Base-by-base conservation (phyloP, 2,888 invertebrate genomes). In the Operophtera brumata region DNA sequence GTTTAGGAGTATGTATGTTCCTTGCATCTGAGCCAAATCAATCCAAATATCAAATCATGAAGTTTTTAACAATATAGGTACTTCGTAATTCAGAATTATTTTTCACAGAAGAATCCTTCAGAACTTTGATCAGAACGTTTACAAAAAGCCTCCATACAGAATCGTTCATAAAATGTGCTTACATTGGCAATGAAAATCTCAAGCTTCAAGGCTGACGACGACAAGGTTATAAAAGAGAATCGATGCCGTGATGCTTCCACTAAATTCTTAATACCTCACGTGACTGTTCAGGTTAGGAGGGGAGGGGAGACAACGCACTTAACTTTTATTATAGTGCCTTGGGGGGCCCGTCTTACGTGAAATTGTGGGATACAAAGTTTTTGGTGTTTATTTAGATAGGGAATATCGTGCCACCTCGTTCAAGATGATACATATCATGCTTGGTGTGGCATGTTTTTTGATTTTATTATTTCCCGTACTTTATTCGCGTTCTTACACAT, bases 261-360 rank as follows among this genome's bases (percentile, higher is more conserved):
- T 89, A 86, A 89, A 89, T 89, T 87, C 86, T 86, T 89, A 89
- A 89, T 88, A 88, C 89, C 88, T 84, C 88, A 89, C 89, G 88
- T 88, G 87, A 86, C 86, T 75, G 83, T 79, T 78, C 75, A 84
- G 85, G 84, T 81, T 78, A 82, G 80, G 81, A 78, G 73, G 80
- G 80, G 81, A 78, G 73, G 80, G 79, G 80, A 75, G 69, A 66
- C 60, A 60, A 63, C 68, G 73, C 78, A 84, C 87, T 88, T 87
- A 83, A 84, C 84, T 86, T 88, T 86, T 86, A 86, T 79, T 84
- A 81, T 79, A 68, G 64, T 70, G 70, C 72, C 75, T 75, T 67
- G 71, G 73, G 75, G 70, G 57, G 56, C 28, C 20, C 47, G 54
- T 53, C 45, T 47, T 47, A 54, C 44, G 41, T n/a, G 13, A 35